Base-by-base conservation (phyloP, 1,140 invertebrate species). In the Anagrus nilaparvatae region DNA sequence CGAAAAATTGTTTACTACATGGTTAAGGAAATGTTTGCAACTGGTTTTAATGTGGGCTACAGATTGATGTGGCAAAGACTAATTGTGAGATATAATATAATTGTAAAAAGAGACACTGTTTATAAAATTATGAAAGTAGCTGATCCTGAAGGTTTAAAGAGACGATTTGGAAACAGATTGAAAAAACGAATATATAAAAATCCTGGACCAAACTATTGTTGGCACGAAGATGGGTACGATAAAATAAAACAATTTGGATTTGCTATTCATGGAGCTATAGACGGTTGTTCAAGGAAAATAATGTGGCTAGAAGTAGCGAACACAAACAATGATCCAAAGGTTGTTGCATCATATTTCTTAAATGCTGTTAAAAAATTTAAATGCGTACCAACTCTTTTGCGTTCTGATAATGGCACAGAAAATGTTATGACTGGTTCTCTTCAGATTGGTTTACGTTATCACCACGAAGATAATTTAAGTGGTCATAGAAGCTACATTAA, bases 171-270 rank as follows among this genome's bases (percentile, higher is more conserved):
- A 5, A 24, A 37, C 9, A 24, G 20, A 17, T 16, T 37, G 16
- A 23, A 4, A 14, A 4, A 16, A 8, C 4, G 21, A 7, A 14
- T 17, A 10, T 37, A 37, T 16, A 12, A 16, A 3, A 37, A 14
- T 25, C 35, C 35, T 25, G 23, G 35, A 7, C 35, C 21, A 14
- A 37, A 37, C 27, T 37, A 16, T 13, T 7, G 14, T 16, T 37
- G 35, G 23, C 35, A 37, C 13, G 5, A 25, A 24, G 35, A 37
- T 17, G 35, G 35, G 6, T 37, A 37, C 12, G 35, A 37, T 16
- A 37, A 37, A 25, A 7, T 37, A 3, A 37, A 37, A 14, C 34
- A 12, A 4, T 37, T 14, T 25, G 35, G 21, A 3, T 37, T 37
- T 37, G 35, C 13, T 5, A 16, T 37, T 3, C 35, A 37, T 37